Percentiles rank a stretch among this genome's conserved stretches.
phyloP scores from a whole-genome alignment of 2,888 invertebrate species.

The Meteorus colon region DNA sequence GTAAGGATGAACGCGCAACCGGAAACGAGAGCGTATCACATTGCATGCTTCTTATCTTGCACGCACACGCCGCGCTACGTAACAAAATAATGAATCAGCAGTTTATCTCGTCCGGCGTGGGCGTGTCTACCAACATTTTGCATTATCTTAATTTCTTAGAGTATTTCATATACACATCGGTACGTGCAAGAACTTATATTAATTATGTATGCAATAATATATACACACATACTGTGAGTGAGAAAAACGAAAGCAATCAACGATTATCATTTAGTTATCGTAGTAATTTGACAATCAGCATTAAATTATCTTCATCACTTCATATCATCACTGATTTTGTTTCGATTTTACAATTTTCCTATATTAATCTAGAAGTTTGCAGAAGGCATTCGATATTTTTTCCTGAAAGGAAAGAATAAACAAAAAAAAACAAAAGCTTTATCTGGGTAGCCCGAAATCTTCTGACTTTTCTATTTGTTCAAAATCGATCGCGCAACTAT shows the following conservation, averaged over 20 bases:
- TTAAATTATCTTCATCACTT: too few relatives aligned
- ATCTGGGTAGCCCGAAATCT: too few relatives aligned
- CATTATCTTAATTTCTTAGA: constrained; percentile 60
- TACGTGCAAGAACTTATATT: constrained; percentile 7
- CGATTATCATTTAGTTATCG: background rate
- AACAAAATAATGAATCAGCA: constrained; percentile 67
- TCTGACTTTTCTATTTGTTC: too few relatives aligned
- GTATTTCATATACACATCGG: constrained; percentile 28
- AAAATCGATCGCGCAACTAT: too few relatives aligned
- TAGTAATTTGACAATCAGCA: background rate
- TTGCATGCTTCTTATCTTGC: constrained; percentile 60
- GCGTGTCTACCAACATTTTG: constrained; percentile 58
- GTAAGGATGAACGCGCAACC: constrained; percentile 19
- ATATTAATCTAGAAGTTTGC: too few relatives aligned
- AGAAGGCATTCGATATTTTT: too few relatives aligned
- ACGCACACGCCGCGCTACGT: constrained; percentile 51
- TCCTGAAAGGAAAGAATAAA: too few relatives aligned
- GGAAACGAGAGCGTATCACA: constrained; percentile 51
- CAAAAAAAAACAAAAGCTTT: too few relatives aligned
- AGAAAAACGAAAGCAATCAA: background rate
- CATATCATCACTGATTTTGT: too few relatives aligned
- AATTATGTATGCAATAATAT: background rate
- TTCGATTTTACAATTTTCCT: too few relatives aligned
- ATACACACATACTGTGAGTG: background rate
- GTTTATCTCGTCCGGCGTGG: constrained; percentile 58